These are phyloP conservation scores for Caenorhabditis doughertyi DNA, from an alignment of 2,888 invertebrate genomes.

Conservation along the genomic window DNA sequence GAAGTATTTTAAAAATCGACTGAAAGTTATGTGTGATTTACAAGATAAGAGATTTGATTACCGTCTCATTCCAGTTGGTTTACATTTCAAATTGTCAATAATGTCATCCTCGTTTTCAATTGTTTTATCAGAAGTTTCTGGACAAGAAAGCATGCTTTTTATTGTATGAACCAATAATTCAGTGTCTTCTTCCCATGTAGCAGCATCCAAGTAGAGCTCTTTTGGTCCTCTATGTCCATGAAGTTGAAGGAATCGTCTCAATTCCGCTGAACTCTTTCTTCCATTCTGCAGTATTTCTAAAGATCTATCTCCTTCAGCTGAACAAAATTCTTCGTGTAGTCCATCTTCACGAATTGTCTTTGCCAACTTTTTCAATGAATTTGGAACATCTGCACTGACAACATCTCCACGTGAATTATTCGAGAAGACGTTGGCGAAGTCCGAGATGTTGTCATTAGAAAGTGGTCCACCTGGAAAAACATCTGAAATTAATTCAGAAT, in stretches of 20 bases:
- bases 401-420: conserved; percentile 86
- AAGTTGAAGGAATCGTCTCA: conserved; percentile 86
- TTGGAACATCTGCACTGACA: conserved; percentile 89
- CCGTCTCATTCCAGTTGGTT: conserved; percentile 69
- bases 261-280: conserved; percentile 82
- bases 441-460: conserved; percentile 87
- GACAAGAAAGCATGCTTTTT: conserved; percentile 83
- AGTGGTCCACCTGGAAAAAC: conserved; percentile 85
- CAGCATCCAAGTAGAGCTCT: conserved; percentile 87
- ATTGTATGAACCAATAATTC: conserved; percentile 86
- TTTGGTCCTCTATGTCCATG: conserved; percentile 87
- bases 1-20: conserved; percentile 82
- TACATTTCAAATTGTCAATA: conserved; percentile 70
- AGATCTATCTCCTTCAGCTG: conserved; percentile 74
- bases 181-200: conserved; percentile 87
- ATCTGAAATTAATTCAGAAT: neutral
- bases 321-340: conserved; percentile 64
- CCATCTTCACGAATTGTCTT: conserved; percentile 69
- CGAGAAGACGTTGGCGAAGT: conserved; percentile 87
- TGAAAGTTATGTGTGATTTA: conserved; percentile 60
- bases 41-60: neutral
- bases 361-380: conserved; percentile 83
- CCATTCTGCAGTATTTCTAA: conserved; percentile 63
- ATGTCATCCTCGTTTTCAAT: conserved; percentile 65
- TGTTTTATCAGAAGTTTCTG: conserved; percentile 50